Base-by-base conservation (phyloP, 1,140 invertebrate genomes). In the Tetramorium alpestre region DNA sequence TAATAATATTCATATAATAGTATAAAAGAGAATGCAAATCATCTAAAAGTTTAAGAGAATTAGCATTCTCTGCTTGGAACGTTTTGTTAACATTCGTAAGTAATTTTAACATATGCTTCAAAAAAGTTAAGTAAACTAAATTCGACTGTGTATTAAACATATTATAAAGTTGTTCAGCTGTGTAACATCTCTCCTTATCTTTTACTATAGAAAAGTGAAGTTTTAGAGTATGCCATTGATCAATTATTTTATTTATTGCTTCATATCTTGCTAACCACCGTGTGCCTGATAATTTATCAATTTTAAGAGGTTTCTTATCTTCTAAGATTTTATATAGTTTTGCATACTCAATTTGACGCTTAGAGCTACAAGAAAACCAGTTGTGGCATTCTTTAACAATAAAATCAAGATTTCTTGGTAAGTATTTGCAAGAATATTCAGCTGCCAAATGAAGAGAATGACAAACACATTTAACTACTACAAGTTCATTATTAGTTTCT, bases 361-460 rank as follows among this genome's bases (percentile, higher is more conserved):
- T 69, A 13, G 65, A 44, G 11, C 65, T 69, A 16, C 11, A 22
- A 44, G 11, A 69, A 7, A 69, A 47, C 38, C n/a, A 69, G 8
- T 69, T 69, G n/a, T 69, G 28, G 10, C 38, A 3, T 3, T 69
- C 65, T 25, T 44, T 69, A 22, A 69, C 16, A 69, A 69, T 64
- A 69, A 69, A 69, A 47, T 69, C 41, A 11, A 44, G n/a, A 13
- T 25, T 44, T 41, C n/a, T 47, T 69, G 41, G 65, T 41, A 69
- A 69, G 41, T 22, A 44, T 4, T 69, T 69, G 41, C 38, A 69
- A 25, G 38, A 5, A 69, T 69, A 44, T 69, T 69, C 41, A 44
- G 65, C 38, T 16, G n/a, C 38, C n/a, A 69, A 44, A 69, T 69
- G 65, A 47, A 69, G 65, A 69, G 65, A 47, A 6, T 69, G 65